phyloP scores from a whole-genome alignment of 2,888 invertebrate genomes.

The Sepioteuthis lessoniana region DNA sequence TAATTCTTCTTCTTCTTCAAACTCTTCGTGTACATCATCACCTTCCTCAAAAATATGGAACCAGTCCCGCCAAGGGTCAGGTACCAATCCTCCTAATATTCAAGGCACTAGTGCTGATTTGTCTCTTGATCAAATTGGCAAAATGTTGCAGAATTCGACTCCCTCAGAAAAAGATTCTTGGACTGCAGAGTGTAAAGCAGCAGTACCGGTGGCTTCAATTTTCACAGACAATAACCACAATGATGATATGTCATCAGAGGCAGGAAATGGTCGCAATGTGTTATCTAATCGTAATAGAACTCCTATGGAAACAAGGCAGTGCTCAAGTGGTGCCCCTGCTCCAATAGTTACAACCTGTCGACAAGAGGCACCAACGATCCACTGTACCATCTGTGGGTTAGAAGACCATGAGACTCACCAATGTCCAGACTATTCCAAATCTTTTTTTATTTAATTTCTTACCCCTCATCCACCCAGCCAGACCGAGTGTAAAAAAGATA shows the following conservation, averaged over 20 bases:
- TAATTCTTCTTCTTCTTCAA: slow-evolving; percentile 34
- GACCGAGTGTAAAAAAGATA: neutral
- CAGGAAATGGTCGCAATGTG: neutral
- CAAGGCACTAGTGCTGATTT: neutral
- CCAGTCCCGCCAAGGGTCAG: neutral
- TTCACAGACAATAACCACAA: neutral
- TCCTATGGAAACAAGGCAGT: neutral
- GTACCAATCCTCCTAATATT: neutral
- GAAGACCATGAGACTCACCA: neutral
- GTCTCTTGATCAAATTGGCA: neutral
- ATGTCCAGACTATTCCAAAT: slow-evolving; percentile 39
- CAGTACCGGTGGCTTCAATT: neutral
- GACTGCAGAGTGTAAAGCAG: neutral
- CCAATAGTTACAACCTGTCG: neutral
- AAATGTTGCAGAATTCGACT: neutral
- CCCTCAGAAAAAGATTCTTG: slow-evolving; percentile 34
- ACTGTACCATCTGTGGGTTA: slow-evolving; percentile 21
- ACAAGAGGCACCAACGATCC: neutral
- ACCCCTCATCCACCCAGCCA: neutral
- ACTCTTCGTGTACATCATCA: slow-evolving; percentile 39
- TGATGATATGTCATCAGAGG: neutral
- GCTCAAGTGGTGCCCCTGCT: neutral
- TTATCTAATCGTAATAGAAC: neutral
- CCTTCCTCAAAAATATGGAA: slow-evolving; percentile 34
- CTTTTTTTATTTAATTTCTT: slow-evolving; percentile 26